Conservation (phyloP, 2,113 vertebrate species). For the Rhipidura dahli region DNA sequence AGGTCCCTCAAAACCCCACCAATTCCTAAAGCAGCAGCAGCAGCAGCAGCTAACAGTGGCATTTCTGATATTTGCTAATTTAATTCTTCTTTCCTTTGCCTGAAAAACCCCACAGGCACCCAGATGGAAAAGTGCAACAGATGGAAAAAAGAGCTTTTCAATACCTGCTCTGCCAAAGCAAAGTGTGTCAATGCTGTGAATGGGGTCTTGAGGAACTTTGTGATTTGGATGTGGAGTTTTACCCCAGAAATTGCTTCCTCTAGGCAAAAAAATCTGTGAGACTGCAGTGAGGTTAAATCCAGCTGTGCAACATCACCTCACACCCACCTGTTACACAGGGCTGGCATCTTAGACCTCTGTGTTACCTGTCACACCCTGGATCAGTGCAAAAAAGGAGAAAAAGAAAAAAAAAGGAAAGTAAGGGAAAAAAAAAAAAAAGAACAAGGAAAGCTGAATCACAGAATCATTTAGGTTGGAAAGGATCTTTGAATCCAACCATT, state of each 20-base stretch:
- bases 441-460: background rate
- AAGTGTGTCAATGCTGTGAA: background rate
- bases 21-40: background rate
- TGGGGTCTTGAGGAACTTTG: background rate
- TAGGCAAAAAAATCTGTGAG: background rate
- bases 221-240: background rate
- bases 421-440: fast-evolving
- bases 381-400: background rate
- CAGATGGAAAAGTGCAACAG: background rate
- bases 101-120: background rate
- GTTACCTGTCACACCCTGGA: background rate
- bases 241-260: background rate
- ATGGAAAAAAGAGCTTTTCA: background rate
- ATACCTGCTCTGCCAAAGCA: background rate
- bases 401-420: fast-evolving
- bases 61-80: background rate
- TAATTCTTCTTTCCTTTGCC: background rate
- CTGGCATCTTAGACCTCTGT: background rate
- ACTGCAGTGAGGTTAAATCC: background rate
- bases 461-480: background rate
- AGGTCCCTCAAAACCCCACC: background rate
- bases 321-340: fast-evolving
- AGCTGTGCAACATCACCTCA: background rate
- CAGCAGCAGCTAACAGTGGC: background rate
- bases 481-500: background rate